phyloP scores from a whole-genome alignment of 2,113 vertebrate genomes.

The Saguinus midas region DNA sequence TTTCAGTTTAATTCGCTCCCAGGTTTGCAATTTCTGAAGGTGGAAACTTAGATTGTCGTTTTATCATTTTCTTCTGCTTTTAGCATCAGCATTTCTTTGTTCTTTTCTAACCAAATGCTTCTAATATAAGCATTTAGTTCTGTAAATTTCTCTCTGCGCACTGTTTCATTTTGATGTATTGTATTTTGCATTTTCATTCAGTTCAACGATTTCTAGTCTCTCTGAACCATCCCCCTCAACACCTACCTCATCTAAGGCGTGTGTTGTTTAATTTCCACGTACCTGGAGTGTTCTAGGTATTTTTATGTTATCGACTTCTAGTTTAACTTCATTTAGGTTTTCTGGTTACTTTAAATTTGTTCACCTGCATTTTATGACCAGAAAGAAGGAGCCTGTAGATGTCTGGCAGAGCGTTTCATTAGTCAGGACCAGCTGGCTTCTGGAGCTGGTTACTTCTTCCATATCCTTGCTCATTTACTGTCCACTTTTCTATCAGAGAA shows the following conservation, averaged over 20 bases:
- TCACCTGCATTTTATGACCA: not conserved
- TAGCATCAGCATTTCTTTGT: not conserved
- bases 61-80: conserved; percentile 10
- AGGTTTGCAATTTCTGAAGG: not conserved
- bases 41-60: not conserved
- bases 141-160: not conserved
- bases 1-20: not conserved
- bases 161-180: not conserved
- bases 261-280: not conserved
- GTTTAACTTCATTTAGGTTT: not conserved
- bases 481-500: not conserved
- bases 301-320: not conserved
- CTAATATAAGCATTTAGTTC: not conserved
- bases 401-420: fast-evolving
- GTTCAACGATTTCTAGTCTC: not conserved
- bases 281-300: not conserved
- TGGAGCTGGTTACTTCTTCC: not conserved
- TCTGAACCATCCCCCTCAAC: not conserved
- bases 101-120: conserved; percentile 15
- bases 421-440: not conserved
- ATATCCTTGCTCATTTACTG: not conserved
- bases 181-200: not conserved
- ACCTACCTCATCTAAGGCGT: not conserved
- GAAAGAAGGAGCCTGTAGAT: too few relatives aligned
- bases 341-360: not conserved